These are phyloP conservation scores for Notocelia uddmanniana DNA, from an alignment of 2,888 invertebrate species.

Conservation along the genomic window DNA sequence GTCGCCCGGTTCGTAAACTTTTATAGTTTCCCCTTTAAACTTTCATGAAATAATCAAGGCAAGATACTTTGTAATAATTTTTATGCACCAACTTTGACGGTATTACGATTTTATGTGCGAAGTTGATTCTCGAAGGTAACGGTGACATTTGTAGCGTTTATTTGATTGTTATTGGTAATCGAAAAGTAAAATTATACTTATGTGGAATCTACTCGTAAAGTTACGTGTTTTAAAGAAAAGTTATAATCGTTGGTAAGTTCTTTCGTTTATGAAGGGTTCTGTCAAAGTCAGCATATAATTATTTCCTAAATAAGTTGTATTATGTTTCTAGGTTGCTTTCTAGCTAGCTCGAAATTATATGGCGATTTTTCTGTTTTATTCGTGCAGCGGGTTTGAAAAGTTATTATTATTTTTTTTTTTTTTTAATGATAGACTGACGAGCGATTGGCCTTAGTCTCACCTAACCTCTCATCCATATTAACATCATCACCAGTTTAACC, in stretches of 20 bases:
- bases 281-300: not conserved
- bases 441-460: too few species aligned
- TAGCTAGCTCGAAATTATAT: not conserved
- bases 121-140: conserved; percentile 43
- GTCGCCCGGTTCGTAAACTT: conserved; percentile 67
- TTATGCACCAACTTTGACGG: conserved; percentile 65
- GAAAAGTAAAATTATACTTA: conserved; percentile 43
- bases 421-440: too few species aligned
- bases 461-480: too few species aligned
- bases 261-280: not conserved
- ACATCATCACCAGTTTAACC: not conserved
- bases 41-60: conserved; percentile 74
- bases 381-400: not conserved
- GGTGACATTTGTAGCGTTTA: conserved; percentile 16
- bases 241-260: not conserved
- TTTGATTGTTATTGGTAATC: conserved; percentile 46
- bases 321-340: not conserved
- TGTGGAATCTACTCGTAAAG: not conserved
- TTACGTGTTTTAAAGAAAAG: not conserved
- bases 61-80: conserved; percentile 70
- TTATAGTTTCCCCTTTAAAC: conserved; percentile 75
- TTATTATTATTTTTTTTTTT: too few species aligned
- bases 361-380: not conserved
- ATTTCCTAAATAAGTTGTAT: too few species aligned
- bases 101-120: conserved; percentile 57